A percentile compares a stretch with the other conserved stretches of the same genome.
These are phyloP conservation scores for Papilio demoleus DNA, from an alignment of 2,888 invertebrate genomes.

Conservation along the genomic window DNA sequence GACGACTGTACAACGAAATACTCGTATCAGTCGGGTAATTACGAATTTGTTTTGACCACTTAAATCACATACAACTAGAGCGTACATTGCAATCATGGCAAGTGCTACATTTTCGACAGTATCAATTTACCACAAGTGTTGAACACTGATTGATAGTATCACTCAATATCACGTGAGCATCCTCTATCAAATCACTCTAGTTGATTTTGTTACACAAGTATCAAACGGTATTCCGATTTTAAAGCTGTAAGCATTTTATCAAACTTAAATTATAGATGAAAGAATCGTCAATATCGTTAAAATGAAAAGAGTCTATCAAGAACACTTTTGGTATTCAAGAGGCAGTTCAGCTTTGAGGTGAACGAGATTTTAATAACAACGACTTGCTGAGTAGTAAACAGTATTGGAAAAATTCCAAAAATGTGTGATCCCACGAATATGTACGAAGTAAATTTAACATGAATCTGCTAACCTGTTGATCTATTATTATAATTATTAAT, in stretches of 20 bases:
- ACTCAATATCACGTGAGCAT: neutral
- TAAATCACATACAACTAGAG: neutral
- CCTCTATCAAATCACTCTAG: neutral
- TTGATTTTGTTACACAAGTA: neutral
- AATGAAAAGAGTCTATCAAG: slow-evolving; percentile 19
- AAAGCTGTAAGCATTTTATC: neutral
- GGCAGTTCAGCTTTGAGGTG: slow-evolving; percentile 28
- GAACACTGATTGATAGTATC: neutral
- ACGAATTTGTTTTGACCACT: neutral
- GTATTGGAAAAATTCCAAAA: slow-evolving; percentile 33
- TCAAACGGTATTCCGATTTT: neutral
- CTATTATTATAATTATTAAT: neutral
- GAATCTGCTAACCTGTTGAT: neutral
- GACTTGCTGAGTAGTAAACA: slow-evolving; percentile 25
- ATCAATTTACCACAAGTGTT: neutral
- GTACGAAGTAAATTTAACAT: neutral
- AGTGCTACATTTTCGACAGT: neutral
- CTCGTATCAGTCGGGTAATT: no score
- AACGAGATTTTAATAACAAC: slow-evolving; percentile 19
- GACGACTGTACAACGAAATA: no score
- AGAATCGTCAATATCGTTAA: slow-evolving; percentile 5
- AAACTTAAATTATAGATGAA: slow-evolving; percentile 2
- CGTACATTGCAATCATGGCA: neutral
- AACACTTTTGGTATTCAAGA: slow-evolving; percentile 25
- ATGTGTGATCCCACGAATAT: neutral